Evolutionary conservation across 1,140 invertebrate genomes (phyloP), one percentile per base, ranked within the genome.

Genomic region (Apis laboriosa): DNA sequence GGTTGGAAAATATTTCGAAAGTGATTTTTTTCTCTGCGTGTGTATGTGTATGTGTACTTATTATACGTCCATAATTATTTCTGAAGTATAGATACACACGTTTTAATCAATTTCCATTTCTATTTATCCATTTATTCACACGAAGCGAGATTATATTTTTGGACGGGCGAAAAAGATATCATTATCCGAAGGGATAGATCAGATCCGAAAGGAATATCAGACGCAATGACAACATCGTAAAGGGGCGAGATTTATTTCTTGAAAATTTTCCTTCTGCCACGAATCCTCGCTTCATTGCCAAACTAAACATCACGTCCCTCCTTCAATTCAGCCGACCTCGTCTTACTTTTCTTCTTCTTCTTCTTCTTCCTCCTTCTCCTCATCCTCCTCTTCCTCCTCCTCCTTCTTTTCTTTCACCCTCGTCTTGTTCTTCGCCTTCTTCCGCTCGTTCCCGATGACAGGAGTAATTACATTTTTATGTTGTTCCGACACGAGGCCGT

Each of bases 401-500:
- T 7, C 5, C 34, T 34, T 34, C 34, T 34, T 34, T 34, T 34
- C 34, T 34, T 34, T 34, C 34, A 34, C 66, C 75, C 28, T 43
- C 68, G 58, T 49, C 12, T 49, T 55, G 64, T 67, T 17, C 58
- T 19, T 60, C 66, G 17, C 49, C 70, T 78, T 76, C 78, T 64
- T 85, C 28, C 73, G 70, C 83, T 84, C 85, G 80, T 89, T 88
- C 58, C 79, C 86, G 84, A 90, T 90, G 89, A 90, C 89, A 89
- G 86, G 81, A 84, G 88, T 91, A 91, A 91, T 90, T 89, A 88
- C 84, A 90, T 89, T 89, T 90, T 90, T 89, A 91, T 89, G 86
- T 90, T 86, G 86, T 87, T 90, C 82, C 89, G 86, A 86, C 84
- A 87, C 80, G 86, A 81, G 77, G 71, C 74, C 75, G 80, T 88